Percentiles rank a stretch among this genome's conserved stretches.
Conservation (phyloP, 2,113 vertebrate species). For the Lepus europaeus region DNA sequence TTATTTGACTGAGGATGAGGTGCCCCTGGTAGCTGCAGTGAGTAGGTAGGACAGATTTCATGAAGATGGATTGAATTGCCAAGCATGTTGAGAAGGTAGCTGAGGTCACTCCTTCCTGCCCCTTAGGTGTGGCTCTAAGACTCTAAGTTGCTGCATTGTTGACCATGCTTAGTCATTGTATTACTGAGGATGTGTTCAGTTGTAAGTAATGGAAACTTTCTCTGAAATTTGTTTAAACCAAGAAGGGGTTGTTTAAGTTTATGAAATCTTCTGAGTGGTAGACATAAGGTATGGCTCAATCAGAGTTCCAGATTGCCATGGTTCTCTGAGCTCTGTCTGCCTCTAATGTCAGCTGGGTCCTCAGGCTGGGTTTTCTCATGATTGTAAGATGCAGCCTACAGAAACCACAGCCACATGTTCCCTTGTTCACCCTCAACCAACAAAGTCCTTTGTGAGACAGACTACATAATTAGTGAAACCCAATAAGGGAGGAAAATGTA, state of each 20-base stretch:
- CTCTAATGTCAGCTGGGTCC: not conserved
- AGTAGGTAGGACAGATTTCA: not conserved
- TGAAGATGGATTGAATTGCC: not conserved
- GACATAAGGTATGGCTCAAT: not conserved
- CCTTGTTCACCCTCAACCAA: not conserved
- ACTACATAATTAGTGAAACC: not conserved
- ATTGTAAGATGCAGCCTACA: not conserved
- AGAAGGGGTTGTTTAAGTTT: not conserved
- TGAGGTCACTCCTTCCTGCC: not conserved
- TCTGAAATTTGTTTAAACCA: not conserved
- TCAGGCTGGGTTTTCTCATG: not conserved
- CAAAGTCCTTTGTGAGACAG: not conserved
- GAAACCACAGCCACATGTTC: accelerated
- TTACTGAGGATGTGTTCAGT: not conserved
- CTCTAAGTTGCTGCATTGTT: not conserved
- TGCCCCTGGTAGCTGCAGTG: not conserved
- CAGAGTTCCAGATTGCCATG: not conserved
- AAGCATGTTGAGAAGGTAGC: not conserved
- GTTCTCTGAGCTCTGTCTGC: not conserved
- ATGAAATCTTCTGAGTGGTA: not conserved
- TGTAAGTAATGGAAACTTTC: not conserved
- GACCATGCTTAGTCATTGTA: not conserved
- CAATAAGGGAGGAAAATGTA: not conserved
- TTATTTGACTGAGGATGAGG: not conserved
- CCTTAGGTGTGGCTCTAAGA: not conserved